Base-by-base conservation (phyloP, 2,888 invertebrate genomes). In the Mylabris sibirica region DNA sequence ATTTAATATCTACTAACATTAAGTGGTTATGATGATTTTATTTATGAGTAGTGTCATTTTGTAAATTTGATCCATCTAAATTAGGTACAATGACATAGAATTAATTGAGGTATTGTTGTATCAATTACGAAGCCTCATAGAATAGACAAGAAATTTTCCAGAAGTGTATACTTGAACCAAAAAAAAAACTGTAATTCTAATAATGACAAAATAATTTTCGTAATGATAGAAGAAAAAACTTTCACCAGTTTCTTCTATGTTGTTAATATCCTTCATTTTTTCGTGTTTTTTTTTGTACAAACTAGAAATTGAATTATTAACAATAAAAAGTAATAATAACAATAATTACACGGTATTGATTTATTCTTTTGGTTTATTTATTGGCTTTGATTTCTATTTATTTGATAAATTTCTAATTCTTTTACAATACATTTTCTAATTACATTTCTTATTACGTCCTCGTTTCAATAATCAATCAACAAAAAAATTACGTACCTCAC, bases 11-110 rank as follows among this genome's bases (percentile, higher is more conserved):
- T n/a, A 38, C 57, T 35, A 35, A 14, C 24, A 41, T 61, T 65
- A 69, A 69, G 66, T 66, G 66, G 17, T 44, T 66, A 60, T 63
- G 59, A 64, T 60, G 30, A 57, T 63, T 59, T 3, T 60, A 59
- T 69, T 60, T 66, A 64, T 30, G 63, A 38, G 71, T 30, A 30
- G 30, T 30, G n/a, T 30, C 70, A 70, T 63, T 70, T 69, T 68
- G 65, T 64, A 57, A 67, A 49, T 63, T 44, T 66, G 41, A 49
- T 66, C 66, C 67, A 67, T 63, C 68, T 49, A 65, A 70, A 74
- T 74, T 72, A 74, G 11, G 76, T 74, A 72, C 76, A 75, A 75
- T 75, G 76, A 76, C 76, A 76, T 20, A 30, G 49, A 49, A 11
- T 61, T 68, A 68, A 68, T 68, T 68, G 49, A 49, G 1, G 20